Evolutionary conservation across 2,113 vertebrate species (phyloP), one percentile per base, ranked within the genome.

Genomic region (Petrocephalus zakoni): DNA sequence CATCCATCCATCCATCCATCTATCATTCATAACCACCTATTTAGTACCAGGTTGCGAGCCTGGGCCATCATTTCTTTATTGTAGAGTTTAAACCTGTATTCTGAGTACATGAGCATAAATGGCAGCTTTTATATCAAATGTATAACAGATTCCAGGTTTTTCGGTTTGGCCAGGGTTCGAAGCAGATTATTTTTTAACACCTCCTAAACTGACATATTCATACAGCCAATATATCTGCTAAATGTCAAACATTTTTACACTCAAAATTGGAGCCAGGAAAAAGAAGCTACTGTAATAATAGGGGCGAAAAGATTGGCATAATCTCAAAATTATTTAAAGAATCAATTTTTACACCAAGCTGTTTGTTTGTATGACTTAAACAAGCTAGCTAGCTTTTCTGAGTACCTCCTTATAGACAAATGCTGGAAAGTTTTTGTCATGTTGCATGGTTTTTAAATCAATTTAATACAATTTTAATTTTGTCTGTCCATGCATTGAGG

Each of bases 221-320:
- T 85, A 13, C 10, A n/a, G 82, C 46, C 82, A 85, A 85, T 85
- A 85, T 85, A 25, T 85, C 49, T 85, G 82, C 82, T 85, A 51
- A 51, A 52, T 52, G n/a, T 49, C 47, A 25, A 51, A 52, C 21
- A 29, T 52, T 51, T 85, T 52, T 13, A n/a, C 46, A 25, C 82
- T 85, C 25, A 4, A 85, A 85, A 51, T 15, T 5, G 49, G 22
- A 85, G 49, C 82, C 46, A 29, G n/a, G 22, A 7, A 8, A 8
- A 78, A 49, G 22, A 5, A 52, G n/a, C 82, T 0, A 5, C 22
- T 51, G 49, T 51, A 25, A 47, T 52, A 15, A 49, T 85, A 52
- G 82, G 11, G 46, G 7, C 22, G 52, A 52, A 15, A 4, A 52
- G 42, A 29, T 11, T 84, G 82, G 46, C 46, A 52, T 52, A 0